A percentile compares a stretch with the other conserved stretches of the same genome.
phyloP scores from a whole-genome alignment of 2,797 vertebrate species.

The Pantherophis alleghaniensis region DNA sequence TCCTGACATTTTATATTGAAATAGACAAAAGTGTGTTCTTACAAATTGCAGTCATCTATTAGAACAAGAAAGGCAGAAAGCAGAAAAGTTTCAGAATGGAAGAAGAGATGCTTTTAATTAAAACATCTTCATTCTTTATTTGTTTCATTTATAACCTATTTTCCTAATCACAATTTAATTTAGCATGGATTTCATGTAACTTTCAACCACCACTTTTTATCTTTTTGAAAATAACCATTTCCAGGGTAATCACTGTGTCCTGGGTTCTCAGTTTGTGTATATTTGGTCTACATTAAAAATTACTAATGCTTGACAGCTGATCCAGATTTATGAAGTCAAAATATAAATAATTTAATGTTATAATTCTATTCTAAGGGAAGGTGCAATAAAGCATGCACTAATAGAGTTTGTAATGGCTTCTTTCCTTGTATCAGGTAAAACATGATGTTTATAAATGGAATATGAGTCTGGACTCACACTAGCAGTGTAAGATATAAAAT shows the following conservation, averaged over 20 bases:
- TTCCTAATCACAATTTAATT: background rate
- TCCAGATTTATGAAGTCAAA: background rate
- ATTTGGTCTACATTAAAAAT: background rate
- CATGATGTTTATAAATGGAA: background rate
- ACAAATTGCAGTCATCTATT: background rate
- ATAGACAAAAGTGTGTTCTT: background rate
- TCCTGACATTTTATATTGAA: background rate
- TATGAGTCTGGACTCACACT: background rate
- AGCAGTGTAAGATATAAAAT: background rate
- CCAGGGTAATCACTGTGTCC: background rate
- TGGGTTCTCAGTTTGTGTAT: background rate
- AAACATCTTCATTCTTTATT: background rate
- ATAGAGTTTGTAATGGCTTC: background rate
- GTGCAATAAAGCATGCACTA: background rate
- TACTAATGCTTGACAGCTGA: background rate
- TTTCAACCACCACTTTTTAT: background rate
- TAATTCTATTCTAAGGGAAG: background rate
- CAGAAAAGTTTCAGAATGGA: background rate
- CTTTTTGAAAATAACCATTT: background rate
- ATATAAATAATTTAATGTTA: background rate
- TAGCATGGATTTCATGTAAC: background rate
- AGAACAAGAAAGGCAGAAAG: background rate
- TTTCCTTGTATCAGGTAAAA: background rate
- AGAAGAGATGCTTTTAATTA: background rate
- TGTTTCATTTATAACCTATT: background rate